Base-by-base conservation (phyloP, 2,888 invertebrate genomes). In the Caenorhabditis uteleia region DNA sequence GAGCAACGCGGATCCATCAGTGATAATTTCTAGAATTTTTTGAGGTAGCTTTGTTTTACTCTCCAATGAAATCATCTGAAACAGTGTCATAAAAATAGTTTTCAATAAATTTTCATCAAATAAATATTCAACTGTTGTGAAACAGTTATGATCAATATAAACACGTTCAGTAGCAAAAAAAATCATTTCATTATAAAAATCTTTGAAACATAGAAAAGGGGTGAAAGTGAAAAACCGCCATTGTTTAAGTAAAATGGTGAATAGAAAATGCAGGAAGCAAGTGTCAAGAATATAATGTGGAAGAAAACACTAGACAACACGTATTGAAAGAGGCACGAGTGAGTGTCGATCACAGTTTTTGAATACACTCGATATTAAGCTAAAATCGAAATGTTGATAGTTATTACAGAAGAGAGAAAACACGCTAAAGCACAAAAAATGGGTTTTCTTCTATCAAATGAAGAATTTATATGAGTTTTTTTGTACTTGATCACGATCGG, bases 291-390 rank as follows among this genome's bases (percentile, higher is more conserved):
- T 29, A 29, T 29, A 10, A 29, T 29, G 31, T 10, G 14, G 38
- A 26, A 53, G 26, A 55, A 47, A 29, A 16, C 18, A 27, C 23
- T 27, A 42, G 36, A 47, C 39, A 51, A 62, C 62, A 57, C 62
- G 62, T 62, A 62, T 53, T 40, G 43, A 43, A 53, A 53, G 57
- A 61, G 62, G 62, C 62, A 62, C 62, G 34, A 40, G 34, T 39
- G 43, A 39, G 33, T 47, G 48, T 26, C 39, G 47, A 62, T 62
- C 62, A 62, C 62, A 62, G 56, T 31, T 53, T 31, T 25, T 29
- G n/a, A n/a, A n/a, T 56, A 38, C 51, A 61, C 61, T 47, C 51
- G 34, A 42, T 40, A 25, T 44, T 31, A 40, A 39, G 38, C 33
- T 31, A 31, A 25, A 12, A n/a, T 25, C 3, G 27, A 31, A 21